A percentile compares a stretch with the other conserved stretches of the same genome.
These are phyloP conservation scores for Chironomus striatipennis DNA, from an alignment of 1,140 invertebrate genomes.

Conservation along the genomic window DNA sequence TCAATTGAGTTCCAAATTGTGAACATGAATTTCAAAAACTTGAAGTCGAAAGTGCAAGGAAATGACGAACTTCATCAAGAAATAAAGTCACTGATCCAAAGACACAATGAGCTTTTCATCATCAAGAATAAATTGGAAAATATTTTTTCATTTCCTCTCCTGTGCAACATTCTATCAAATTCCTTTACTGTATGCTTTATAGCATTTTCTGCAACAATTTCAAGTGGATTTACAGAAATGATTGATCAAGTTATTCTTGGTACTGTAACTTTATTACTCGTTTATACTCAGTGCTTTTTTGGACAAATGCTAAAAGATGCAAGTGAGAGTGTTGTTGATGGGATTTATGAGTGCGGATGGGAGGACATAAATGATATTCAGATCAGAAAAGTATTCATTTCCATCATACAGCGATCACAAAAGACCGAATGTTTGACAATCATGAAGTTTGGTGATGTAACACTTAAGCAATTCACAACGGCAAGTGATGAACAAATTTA, in stretches of 20 bases:
- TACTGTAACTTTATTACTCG: not conserved
- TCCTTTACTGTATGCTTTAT: not conserved
- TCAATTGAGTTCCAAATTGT: too few relatives aligned
- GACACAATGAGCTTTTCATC: not conserved
- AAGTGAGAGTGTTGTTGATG: not conserved
- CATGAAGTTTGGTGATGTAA: too few relatives aligned
- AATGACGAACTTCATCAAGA: not conserved
- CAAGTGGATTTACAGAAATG: not conserved
- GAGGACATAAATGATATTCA: not conserved
- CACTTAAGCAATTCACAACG: too few relatives aligned
- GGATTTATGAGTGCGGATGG: not conserved
- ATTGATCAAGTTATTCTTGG: not conserved
- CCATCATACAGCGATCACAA: not conserved
- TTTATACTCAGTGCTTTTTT: conserved; percentile 1
- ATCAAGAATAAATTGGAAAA: not conserved
- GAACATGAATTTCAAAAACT: too few relatives aligned
- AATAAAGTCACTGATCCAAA: not conserved
- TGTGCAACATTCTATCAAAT: not conserved
- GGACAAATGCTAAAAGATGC: not conserved
- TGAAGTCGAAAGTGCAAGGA: not conserved
- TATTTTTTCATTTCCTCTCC: not conserved
- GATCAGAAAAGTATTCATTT: not conserved
- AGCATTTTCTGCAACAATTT: not conserved
- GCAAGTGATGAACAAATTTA: too few relatives aligned
- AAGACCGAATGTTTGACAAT: not conserved